Percentiles rank a stretch among this genome's conserved stretches.
Conservation (phyloP, 2,113 vertebrate species). For the Synchiropus splendidus region DNA sequence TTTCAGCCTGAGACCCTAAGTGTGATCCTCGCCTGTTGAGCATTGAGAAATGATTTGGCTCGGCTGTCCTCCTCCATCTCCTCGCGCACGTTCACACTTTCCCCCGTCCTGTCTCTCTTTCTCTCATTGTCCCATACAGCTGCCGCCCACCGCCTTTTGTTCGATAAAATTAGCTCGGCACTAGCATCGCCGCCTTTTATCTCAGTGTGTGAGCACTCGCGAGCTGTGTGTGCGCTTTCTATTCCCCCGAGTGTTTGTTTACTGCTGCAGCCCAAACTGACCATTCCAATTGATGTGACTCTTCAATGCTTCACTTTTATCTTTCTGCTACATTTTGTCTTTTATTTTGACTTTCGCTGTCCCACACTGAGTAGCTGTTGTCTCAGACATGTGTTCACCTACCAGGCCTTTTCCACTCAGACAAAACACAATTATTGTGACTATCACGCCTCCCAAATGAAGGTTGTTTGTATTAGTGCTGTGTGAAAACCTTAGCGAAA, state of each 20-base stretch:
- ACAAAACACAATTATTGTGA: too few relatives aligned
- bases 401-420: too few relatives aligned
- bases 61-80: neutral
- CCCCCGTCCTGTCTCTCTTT: slow-evolving; percentile 13
- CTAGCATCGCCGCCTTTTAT: slow-evolving; percentile 22
- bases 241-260: slow-evolving; percentile 6
- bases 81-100: neutral
- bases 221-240: slow-evolving; percentile 4
- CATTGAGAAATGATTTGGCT: too few relatives aligned
- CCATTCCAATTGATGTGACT: slow-evolving; percentile 1
- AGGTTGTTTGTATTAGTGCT: too few relatives aligned
- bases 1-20: too few relatives aligned
- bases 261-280: slow-evolving; percentile 1
- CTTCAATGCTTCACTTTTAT: neutral
- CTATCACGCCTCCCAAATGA: too few relatives aligned
- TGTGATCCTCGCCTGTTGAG: too few relatives aligned
- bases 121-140: slow-evolving; percentile 54
- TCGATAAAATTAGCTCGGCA: slow-evolving; percentile 49
- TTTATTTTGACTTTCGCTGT: neutral
- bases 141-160: slow-evolving; percentile 49
- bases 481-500: too few relatives aligned
- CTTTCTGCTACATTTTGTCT: neutral
- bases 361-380: too few relatives aligned
- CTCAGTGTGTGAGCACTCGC: slow-evolving; percentile 1
- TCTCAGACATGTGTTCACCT: too few relatives aligned